Percentiles rank a stretch among this genome's conserved stretches.
Evolutionary conservation across 2,888 invertebrate species (phyloP).

Genomic region (Lissocephala sabroskyi): DNA sequence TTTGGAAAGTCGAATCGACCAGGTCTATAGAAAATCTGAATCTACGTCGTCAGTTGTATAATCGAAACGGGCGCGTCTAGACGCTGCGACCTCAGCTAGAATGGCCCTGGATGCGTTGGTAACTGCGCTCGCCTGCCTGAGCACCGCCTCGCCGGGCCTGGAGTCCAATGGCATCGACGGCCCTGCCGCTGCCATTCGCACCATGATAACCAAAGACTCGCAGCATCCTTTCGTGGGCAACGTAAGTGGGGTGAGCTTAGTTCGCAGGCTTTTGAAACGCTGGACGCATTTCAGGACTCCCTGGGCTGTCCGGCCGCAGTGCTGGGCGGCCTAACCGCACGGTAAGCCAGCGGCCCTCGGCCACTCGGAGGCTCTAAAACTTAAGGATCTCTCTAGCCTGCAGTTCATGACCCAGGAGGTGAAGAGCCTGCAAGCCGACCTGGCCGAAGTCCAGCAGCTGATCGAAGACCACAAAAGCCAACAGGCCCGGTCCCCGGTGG

Average conservation of each 20-base stretch:
- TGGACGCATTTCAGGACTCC: conserved; percentile 21
- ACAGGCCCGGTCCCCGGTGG: too few relatives aligned
- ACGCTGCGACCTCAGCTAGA: too few relatives aligned
- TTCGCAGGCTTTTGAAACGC: too few relatives aligned
- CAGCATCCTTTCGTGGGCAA: conserved; percentile 33
- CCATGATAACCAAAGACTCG: conserved; percentile 38
- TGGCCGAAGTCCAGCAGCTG: conserved; percentile 36
- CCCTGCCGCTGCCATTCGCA: conserved; percentile 6
- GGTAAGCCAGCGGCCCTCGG: too few relatives aligned
- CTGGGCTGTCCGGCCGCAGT: conserved; percentile 29
- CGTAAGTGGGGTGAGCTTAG: conserved; percentile 26
- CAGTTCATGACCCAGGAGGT: conserved; percentile 35
- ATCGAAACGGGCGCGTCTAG: background rate
- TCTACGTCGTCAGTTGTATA: background rate
- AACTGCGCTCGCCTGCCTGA: conserved; percentile 49
- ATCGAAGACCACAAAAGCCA: conserved; percentile 31
- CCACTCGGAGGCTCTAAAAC: too few relatives aligned
- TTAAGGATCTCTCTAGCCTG: conserved; percentile 7
- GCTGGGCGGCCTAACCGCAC: conserved; percentile 29
- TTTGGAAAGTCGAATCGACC: conserved; percentile 26
- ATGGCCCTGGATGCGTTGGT: conserved; percentile 47
- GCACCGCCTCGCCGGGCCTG: conserved; percentile 27
- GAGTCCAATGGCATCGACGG: background rate
- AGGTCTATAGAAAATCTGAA: background rate
- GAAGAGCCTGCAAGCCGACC: conserved; percentile 14